Conservation (phyloP, 2,888 invertebrate species). For the Melanostoma scalare region DNA sequence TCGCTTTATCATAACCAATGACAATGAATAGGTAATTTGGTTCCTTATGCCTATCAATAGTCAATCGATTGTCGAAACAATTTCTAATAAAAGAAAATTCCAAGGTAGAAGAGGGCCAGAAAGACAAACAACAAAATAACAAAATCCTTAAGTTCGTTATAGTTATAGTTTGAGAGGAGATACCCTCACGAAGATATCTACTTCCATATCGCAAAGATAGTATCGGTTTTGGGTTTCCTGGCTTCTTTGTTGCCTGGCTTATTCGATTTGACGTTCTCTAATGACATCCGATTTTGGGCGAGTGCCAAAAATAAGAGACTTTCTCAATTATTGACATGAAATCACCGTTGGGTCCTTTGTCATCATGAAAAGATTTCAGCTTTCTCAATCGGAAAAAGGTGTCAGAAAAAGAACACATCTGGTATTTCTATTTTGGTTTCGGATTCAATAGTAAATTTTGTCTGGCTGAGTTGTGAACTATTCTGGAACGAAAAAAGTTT, state of each 20-base stretch:
- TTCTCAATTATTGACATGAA: conserved; percentile 51
- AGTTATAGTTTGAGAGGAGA: neutral
- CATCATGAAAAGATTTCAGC: conserved; percentile 50
- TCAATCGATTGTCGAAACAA: conserved; percentile 51
- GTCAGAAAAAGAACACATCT: conserved; percentile 48
- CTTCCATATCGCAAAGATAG: conserved; percentile 1
- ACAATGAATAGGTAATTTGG: no score
- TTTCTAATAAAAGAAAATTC: conserved; percentile 38
- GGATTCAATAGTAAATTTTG: conserved; percentile 42
- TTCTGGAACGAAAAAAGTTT: conserved; percentile 16
- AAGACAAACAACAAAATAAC: conserved; percentile 27
- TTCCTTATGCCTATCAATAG: neutral
- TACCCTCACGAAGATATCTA: neutral
- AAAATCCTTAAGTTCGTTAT: conserved; percentile 26
- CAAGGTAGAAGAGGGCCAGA: neutral
- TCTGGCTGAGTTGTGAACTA: conserved; percentile 54
- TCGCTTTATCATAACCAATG: no score
- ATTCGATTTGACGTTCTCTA: conserved; percentile 58
- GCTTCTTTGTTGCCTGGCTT: conserved; percentile 10
- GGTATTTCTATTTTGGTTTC: conserved; percentile 60
- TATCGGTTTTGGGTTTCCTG: conserved; percentile 15
- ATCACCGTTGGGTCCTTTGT: conserved; percentile 42
- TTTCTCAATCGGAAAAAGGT: conserved; percentile 47
- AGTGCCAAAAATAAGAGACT: conserved; percentile 50
- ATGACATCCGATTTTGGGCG: conserved; percentile 62